Evolutionary conservation across 2,797 vertebrate species (phyloP), one percentile per base, ranked within the genome.

Genomic region (Onychomys arenicola): DNA sequence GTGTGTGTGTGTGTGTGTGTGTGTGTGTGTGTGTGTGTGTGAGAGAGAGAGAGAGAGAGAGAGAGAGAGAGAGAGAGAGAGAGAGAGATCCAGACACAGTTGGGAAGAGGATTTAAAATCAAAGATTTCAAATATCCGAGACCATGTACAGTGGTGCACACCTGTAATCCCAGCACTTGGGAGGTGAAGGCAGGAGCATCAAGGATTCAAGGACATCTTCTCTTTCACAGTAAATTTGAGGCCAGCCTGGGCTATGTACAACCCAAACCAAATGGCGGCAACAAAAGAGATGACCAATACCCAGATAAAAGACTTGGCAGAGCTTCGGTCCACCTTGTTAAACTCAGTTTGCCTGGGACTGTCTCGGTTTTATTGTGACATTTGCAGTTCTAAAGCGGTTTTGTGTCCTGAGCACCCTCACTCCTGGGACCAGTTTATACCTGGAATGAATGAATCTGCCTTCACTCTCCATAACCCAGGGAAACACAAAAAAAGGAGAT

Each of bases 31-130:
- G 46, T 46, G 46, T 49, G 49, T 49, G 49, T 49, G 49, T n/a
- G n/a, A n/a, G n/a, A n/a, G n/a, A n/a, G n/a, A n/a, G n/a, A n/a
- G n/a, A n/a, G n/a, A n/a, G n/a, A n/a, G n/a, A n/a, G n/a, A n/a
- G n/a, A n/a, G n/a, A n/a, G n/a, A n/a, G n/a, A n/a, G n/a, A n/a
- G n/a, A n/a, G n/a, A n/a, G n/a, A n/a, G n/a, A n/a, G n/a, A n/a
- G n/a, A n/a, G n/a, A n/a, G n/a, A n/a, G n/a, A 77, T 73, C 65
- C 92, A 73, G 55, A 89, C 5, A 73, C 6, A 73, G 29, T 29
- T 76, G 9, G 61, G 75, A 95, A 76, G n/a, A 93, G 12, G 65
- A 95, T 67, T 85, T 46, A 90, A 87, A 21, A 77, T 67, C 16
- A 71, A 23, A 65, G 4, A 65, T 34, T 65, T 65, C 9, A 49